Evolutionary conservation across 2,888 invertebrate species (phyloP), one percentile per base, ranked within the genome.

Genomic region (Calliphora vomitoria): DNA sequence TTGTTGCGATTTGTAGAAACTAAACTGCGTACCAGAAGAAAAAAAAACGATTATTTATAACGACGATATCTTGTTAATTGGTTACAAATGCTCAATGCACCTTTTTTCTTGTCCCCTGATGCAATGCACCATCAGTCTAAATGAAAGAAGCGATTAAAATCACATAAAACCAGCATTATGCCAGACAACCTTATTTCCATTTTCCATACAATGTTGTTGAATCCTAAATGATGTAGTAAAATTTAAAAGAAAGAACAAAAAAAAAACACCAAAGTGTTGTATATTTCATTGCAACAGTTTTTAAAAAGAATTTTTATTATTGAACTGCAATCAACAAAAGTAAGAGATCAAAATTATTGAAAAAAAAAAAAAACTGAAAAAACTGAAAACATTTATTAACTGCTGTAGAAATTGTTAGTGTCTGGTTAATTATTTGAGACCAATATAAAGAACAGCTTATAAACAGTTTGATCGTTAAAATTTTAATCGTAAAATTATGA

Each of bases 401-500:
- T 10, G n/a, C 38, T 41, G 18, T 58, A 11, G 4, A 11, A 66
- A 20, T 41, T 10, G 60, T 71, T 35, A 47, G 47, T 50, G 55
- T 68, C 31, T 66, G 72, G 47, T 66, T 86, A 69, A 80, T 74
- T 81, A 76, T 72, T 60, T 50, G 15, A 31, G 50, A 35, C 79
- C 44, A 25, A 44, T 64, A 85, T 79, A 86, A 82, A 85, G 31
- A 78, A 62, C 78, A 87, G 85, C 87, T 89, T 90, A 88, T 89
- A 88, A 89, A 86, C 86, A 86, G 83, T 85, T 88, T 72, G 87
- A 68, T 83, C 89, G 86, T 90, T 88, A 89, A 90, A 89, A 69
- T 44, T 76, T 85, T 38, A 66, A 82, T 89, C 89, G 87, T 89
- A 88, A 90, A 90, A 89, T 86, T 89, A 86, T 89, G 75, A 89